Conservation (phyloP, 2,113 vertebrate genomes). For the Condylura cristata region DNA sequence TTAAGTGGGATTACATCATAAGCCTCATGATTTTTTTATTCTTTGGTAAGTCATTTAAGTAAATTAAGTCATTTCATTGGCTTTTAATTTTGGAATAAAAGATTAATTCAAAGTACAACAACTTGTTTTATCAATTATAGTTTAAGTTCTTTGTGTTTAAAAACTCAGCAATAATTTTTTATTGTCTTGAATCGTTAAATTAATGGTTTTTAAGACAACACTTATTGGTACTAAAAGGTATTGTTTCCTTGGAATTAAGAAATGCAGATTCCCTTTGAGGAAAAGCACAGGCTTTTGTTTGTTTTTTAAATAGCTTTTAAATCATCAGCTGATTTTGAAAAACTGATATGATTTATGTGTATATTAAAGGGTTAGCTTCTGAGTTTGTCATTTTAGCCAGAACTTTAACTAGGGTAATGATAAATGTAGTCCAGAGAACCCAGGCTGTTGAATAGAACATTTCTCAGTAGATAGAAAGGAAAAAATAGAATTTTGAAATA, state of each 20-base stretch:
- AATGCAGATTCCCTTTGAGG: conserved; percentile 43
- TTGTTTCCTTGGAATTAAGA: conserved; percentile 44
- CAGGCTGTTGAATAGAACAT: background rate
- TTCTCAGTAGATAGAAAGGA: background rate
- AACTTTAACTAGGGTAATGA: conserved; percentile 49
- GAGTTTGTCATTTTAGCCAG: conserved; percentile 49
- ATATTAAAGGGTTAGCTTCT: conserved; percentile 38
- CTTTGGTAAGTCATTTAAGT: background rate
- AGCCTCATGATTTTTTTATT: conserved; percentile 26
- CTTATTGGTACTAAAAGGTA: conserved; percentile 56
- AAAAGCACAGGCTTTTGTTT: conserved; percentile 38
- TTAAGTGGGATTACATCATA: conserved; percentile 52
- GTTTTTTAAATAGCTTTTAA: conserved; percentile 15
- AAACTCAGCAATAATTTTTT: conserved; percentile 61
- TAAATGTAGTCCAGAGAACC: background rate
- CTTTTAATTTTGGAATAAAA: conserved; percentile 58
- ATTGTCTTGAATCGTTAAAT: conserved; percentile 51
- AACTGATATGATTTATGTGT: background rate
- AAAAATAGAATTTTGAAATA: conserved; percentile 68
- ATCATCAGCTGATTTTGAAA: conserved; percentile 43
- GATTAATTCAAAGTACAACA: conserved; percentile 36
- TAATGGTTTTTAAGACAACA: conserved; percentile 54
- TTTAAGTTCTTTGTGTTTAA: conserved; percentile 60
- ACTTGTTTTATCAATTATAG: conserved; percentile 37
- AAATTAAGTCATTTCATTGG: background rate